A percentile compares a stretch with the other conserved stretches of the same genome.
Evolutionary conservation across 2,888 invertebrate genomes (phyloP).

Genomic region (Acanthacorydalis orientalis): DNA sequence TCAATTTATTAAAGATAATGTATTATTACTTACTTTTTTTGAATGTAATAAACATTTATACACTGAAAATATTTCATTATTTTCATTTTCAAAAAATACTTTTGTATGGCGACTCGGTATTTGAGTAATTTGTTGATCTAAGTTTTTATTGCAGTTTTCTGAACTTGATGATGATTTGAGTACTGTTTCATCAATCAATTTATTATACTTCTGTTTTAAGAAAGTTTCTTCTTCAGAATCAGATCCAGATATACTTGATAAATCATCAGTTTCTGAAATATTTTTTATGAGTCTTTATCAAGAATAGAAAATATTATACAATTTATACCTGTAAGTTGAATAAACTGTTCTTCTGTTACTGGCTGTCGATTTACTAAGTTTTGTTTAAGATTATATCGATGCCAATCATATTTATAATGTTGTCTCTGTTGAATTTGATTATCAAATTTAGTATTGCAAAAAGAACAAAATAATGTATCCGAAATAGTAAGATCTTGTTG

Average conservation of each 20-base stretch:
- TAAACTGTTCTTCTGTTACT: conserved; percentile 40
- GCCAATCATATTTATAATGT: conserved; percentile 75
- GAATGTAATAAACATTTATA: conserved; percentile 56
- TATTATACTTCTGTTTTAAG: conserved; percentile 22
- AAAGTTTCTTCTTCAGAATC: conserved; percentile 31
- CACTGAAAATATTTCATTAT: conserved; percentile 53
- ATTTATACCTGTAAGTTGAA: conserved; percentile 27
- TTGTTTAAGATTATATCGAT: conserved; percentile 64
- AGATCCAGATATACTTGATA: conserved; percentile 49
- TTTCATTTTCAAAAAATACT: conserved; percentile 51
- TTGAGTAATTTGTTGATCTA: background rate
- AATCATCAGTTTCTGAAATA: conserved; percentile 28
- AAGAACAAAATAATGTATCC: conserved; percentile 31
- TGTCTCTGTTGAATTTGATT: conserved; percentile 44
- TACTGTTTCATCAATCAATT: conserved; percentile 15
- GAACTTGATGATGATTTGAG: conserved; percentile 4
- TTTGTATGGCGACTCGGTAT: conserved; percentile 45
- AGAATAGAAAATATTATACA: background rate
- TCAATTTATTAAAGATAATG: background rate
- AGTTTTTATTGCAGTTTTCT: no score
- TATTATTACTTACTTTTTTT: conserved; percentile 38
- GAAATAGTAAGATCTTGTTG: conserved; percentile 25
- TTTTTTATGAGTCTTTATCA: background rate
- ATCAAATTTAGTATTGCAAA: conserved; percentile 35
- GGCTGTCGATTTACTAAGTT: conserved; percentile 39